Percentiles rank a stretch among this genome's conserved stretches.
Conservation (phyloP, 2,797 vertebrate genomes). For the Salmo trutta region DNA sequence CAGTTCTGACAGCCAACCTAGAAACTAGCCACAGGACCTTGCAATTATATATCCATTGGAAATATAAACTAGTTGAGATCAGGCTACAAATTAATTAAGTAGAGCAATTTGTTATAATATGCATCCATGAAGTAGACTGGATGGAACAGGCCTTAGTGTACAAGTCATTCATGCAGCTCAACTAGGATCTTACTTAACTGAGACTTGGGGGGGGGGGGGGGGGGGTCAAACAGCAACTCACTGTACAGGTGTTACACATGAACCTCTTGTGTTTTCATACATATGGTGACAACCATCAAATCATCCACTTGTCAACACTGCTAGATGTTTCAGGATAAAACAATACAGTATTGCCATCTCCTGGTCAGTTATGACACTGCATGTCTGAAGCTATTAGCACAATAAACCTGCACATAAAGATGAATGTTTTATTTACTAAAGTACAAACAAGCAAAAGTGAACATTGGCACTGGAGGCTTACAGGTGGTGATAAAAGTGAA, state of each 20-base stretch:
- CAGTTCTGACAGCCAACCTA: background rate
- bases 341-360: constrained; percentile 60
- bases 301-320: background rate
- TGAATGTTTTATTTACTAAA: constrained; percentile 1
- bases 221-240: no score
- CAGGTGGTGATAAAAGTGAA: background rate
- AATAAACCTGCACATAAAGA: background rate
- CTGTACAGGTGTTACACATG: no score
- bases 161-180: no score
- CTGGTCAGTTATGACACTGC: constrained; percentile 34
- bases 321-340: background rate
- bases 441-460: constrained; percentile 4
- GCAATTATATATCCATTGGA: background rate
- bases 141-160: background rate
- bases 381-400: no score
- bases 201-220: no score
- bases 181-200: no score
- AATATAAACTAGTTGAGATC: no score
- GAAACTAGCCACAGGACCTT: no score
- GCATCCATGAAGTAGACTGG: no score
- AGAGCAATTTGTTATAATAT: background rate
- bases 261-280: background rate
- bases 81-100: background rate
- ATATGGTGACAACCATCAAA: background rate
- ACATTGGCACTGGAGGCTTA: background rate